Evolutionary conservation across 2,797 vertebrate species (phyloP), one percentile per base, ranked within the genome.

Genomic region (Sternotherus odoratus): DNA sequence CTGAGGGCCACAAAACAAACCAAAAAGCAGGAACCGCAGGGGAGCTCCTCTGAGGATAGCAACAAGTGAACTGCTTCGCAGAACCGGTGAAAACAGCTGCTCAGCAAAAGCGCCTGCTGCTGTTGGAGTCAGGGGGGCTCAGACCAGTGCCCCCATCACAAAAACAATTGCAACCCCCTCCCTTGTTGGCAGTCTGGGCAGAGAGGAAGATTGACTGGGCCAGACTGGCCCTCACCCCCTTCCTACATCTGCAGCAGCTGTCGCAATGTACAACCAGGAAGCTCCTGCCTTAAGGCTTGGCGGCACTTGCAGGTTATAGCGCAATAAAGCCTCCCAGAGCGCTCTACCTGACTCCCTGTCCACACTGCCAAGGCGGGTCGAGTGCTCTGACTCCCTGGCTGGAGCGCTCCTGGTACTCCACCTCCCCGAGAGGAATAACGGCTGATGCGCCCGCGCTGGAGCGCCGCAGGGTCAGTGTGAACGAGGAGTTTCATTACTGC

Each of bases 1-100:
- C 12, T 19, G 23, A 5, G 77, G 80, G 85, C 49, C 91, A 51
- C 26, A 4, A n/a, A 36, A 48, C 0, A 0, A 21, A 48, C 39
- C 79, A 72, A 85, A 54, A 69, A 77, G 36, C 3, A 23, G 50
- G 28, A 83, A 24, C 12, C 3, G 43, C 43, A 74, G 43, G 4
- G 30, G 30, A 17, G 30, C 57, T 33, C 30, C 36, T 24, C 19
- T 11, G 33, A 63, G 43, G 6, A n/a, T 53, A 80, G 46, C 28
- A 24, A 46, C 10, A 46, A 28, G 48, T 12, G 24, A 28, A 24
- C 43, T 9, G 15, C 16, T 56, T 66, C 66, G 36, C 77, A 56
- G 5, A 23, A 36, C n/a, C 66, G 36, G 74, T 30, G 86, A 33
- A 39, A 60, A 46, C 19, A 11, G 63, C 36, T 8, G 4, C 30